phyloP scores from a whole-genome alignment of 1,140 invertebrate species.

The Cotesia chilonis region DNA sequence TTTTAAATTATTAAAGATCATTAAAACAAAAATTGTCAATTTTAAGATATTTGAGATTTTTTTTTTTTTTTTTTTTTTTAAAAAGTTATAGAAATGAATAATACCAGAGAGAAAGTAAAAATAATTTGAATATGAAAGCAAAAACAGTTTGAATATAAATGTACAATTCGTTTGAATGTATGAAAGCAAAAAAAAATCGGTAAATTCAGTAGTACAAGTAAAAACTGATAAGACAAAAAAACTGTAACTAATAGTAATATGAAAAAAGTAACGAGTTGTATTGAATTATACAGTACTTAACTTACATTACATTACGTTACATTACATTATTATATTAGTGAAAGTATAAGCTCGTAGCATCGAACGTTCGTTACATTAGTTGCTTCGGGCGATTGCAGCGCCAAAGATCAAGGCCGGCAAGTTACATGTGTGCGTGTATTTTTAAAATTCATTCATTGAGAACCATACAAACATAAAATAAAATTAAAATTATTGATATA shows the following conservation, averaged over 20 bases:
- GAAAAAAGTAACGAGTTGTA: slow-evolving; percentile 30
- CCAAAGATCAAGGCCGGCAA: slow-evolving; percentile 61
- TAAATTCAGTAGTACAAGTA: no score
- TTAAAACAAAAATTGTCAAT: no score
- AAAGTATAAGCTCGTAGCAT: slow-evolving; percentile 52
- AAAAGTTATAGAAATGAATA: no score
- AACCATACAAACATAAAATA: not conserved
- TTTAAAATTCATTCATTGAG: not conserved
- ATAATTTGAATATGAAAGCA: no score
- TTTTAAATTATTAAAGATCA: no score
- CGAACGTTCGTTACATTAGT: slow-evolving; percentile 25
- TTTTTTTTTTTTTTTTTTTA: no score
- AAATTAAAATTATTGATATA: slow-evolving; percentile 2
- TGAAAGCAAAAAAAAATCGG: slow-evolving; percentile 31
- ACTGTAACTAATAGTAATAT: slow-evolving; percentile 40
- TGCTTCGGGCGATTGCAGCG: slow-evolving; percentile 55
- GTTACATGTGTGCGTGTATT: slow-evolving; percentile 38
- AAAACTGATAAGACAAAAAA: not conserved
- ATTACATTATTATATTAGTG: slow-evolving; percentile 45
- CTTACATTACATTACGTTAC: slow-evolving; percentile 35
- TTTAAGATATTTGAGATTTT: no score
- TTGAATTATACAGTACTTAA: slow-evolving; percentile 25
- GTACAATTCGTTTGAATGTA: not conserved
- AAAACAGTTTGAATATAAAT: no score
- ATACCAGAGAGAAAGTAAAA: no score